Evolutionary conservation across 2,797 vertebrate genomes (phyloP), one percentile per base, ranked within the genome.

Genomic region (Telmatherina bonti): DNA sequence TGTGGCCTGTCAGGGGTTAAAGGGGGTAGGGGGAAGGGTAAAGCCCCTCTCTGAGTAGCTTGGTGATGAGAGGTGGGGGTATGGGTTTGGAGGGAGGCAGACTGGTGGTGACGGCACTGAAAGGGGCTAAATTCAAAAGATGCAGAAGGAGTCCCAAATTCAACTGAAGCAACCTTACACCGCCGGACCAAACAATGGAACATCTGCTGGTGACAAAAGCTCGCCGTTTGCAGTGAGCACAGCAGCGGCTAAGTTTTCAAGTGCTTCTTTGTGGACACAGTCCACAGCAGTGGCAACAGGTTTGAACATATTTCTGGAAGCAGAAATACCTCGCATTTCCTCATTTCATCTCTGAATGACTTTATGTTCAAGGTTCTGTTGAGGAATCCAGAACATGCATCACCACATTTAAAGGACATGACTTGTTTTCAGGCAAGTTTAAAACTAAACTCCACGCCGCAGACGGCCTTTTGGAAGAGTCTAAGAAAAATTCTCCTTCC

Each of bases 131-230:
- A 93, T 92, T 93, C 90, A 93, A 93, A 93, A 92, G 91, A 92
- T 89, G 91, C 90, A 90, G 88, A 85, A 90, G 91, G 89, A 90
- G 86, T 90, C 91, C 87, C 85, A 87, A 91, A 89, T 84, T 92
- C 82, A 87, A 87, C 90, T 72, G 87, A 91, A 80, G 89, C 86
- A 93, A 92, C 91, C 85, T 89, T 87, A 91, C 75, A 91, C 91
- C 81, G 1, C 72, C 0, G 67, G 67, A 73, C 63, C 35, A 24
- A 72, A 93, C 92, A 93, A 93, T 84, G 84, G 90, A 92, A 90
- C 92, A 93, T 93, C 92, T 93, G 92, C 90, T 89, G 64, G 57
- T 81, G 85, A 91, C 85, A 87, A 87, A 87, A 84, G 88, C 56
- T 47, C 33, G 73, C 74, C 57, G 66, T 64, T 78, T 62, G 11